phyloP scores from a whole-genome alignment of 2,888 invertebrate genomes.

The Habroteleia sp. region DNA sequence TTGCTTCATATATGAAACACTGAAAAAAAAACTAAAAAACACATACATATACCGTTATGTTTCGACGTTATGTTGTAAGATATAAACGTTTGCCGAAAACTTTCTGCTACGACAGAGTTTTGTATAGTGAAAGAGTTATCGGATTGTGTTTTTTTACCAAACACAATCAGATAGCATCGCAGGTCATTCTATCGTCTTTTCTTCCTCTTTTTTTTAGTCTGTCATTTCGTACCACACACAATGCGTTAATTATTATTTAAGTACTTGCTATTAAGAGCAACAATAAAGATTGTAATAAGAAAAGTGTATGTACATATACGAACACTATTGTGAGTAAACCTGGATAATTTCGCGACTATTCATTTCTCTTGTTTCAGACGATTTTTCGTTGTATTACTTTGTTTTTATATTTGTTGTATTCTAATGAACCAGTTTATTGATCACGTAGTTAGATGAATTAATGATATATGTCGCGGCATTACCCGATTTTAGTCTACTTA shows the following conservation, averaged over 20 bases:
- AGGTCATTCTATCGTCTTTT: not conserved
- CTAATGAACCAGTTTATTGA: constrained; percentile 10
- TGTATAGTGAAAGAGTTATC: constrained; percentile 1
- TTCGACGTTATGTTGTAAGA: constrained; percentile 6
- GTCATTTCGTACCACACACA: constrained; percentile 60
- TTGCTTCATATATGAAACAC: constrained; percentile 16
- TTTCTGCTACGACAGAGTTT: constrained; percentile 17
- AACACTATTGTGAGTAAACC: constrained; percentile 52
- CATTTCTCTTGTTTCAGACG: constrained; percentile 1
- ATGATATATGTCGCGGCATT: constrained; percentile 37
- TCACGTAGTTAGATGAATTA: constrained; percentile 35
- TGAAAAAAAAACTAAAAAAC: too few relatives aligned
- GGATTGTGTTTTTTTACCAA: too few relatives aligned
- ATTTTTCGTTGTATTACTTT: constrained; percentile 16
- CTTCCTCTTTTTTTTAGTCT: constrained; percentile 52
- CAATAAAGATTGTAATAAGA: constrained; percentile 77
- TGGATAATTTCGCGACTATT: constrained; percentile 49
- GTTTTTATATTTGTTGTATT: constrained; percentile 20
- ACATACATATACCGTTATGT: not conserved
- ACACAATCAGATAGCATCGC: constrained; percentile 8
- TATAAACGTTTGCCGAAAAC: constrained; percentile 30
- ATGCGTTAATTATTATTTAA: constrained; percentile 76
- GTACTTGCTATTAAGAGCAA: constrained; percentile 73
- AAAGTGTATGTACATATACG: constrained; percentile 62
- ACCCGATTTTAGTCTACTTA: constrained; percentile 49